Conservation (phyloP, 2,797 vertebrate genomes). For the Phaenicophaeus curvirostris region DNA sequence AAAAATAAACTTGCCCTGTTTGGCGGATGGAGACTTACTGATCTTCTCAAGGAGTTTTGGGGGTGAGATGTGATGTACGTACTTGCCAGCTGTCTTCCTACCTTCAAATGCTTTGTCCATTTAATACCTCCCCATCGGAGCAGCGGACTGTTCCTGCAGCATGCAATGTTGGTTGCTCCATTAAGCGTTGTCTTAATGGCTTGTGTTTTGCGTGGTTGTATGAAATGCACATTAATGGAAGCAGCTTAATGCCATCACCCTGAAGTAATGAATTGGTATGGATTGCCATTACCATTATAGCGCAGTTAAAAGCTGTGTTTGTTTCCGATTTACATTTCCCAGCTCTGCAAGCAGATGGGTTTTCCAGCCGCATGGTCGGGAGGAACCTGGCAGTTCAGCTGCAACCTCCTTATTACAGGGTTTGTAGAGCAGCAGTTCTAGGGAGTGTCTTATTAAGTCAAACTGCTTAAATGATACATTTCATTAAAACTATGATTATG, state of each 20-base stretch:
- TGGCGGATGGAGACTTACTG: neutral
- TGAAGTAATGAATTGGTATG: conserved; percentile 82
- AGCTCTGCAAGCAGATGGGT: conserved; percentile 56
- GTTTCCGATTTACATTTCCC: conserved; percentile 68
- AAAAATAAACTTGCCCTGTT: neutral
- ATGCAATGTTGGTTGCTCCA: neutral
- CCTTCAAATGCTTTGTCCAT: neutral
- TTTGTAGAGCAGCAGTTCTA: neutral
- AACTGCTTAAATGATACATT: neutral
- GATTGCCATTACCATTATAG: conserved; percentile 77
- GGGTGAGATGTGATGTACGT: neutral
- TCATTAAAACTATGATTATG: neutral
- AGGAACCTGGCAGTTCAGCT: conserved; percentile 23
- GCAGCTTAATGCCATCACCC: conserved; percentile 68
- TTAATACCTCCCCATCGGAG: neutral
- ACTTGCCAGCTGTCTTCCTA: neutral
- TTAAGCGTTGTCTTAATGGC: conserved; percentile 48
- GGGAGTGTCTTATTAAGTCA: neutral
- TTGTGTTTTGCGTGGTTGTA: neutral
- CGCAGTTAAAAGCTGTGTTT: conserved; percentile 61
- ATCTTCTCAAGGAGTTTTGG: neutral
- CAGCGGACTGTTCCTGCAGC: neutral
- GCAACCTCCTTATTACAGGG: conserved; percentile 18
- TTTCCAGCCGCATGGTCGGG: conserved; percentile 13
- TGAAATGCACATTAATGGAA: conserved; percentile 58